Evolutionary conservation across 2,888 invertebrate species (phyloP).

Genomic region (Nebria brevicollis): DNA sequence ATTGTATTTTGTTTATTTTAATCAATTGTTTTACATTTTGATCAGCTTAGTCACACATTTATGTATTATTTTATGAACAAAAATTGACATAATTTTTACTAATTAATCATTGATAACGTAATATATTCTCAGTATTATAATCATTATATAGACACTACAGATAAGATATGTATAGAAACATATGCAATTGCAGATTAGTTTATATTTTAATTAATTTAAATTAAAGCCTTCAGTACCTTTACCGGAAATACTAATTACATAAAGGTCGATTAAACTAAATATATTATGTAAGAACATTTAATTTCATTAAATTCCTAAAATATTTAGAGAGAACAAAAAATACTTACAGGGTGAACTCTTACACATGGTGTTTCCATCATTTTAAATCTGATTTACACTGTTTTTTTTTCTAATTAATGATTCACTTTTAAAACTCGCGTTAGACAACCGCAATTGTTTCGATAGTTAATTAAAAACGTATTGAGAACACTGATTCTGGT

Average conservation of each 20-base stretch:
- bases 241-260: neutral
- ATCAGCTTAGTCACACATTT: too few species aligned
- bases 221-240: neutral
- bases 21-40: too few species aligned
- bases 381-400: neutral
- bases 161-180: too few species aligned
- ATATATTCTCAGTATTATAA: too few species aligned
- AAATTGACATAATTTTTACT: too few species aligned
- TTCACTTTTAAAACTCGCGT: neutral
- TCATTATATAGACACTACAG: too few species aligned
- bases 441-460: neutral
- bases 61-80: too few species aligned
- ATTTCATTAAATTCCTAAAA: too few species aligned
- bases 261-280: neutral
- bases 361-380: conserved; percentile 30
- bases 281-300: neutral
- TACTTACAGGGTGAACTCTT: conserved; percentile 35
- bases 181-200: too few species aligned
- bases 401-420: neutral
- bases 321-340: neutral
- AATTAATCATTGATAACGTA: too few species aligned
- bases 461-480: neutral
- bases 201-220: neutral
- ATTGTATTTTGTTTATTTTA: too few species aligned
- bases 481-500: neutral